Percentiles rank a stretch among this genome's conserved stretches.
phyloP scores from a whole-genome alignment of 2,797 vertebrate genomes.

The Brotogeris chrysoptera region DNA sequence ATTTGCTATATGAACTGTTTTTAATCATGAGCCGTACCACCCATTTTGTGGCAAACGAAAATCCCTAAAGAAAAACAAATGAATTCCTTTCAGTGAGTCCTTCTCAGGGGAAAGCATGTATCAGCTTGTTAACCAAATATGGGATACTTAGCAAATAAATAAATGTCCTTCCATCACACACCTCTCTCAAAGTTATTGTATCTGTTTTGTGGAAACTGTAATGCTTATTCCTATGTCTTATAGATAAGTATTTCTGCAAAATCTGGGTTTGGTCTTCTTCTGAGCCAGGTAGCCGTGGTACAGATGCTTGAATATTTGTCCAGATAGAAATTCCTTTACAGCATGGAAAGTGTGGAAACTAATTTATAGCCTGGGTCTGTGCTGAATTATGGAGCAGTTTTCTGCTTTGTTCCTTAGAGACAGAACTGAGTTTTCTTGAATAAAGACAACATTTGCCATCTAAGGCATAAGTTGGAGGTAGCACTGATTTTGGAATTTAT shows the following conservation, averaged over 20 bases:
- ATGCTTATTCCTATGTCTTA: background rate
- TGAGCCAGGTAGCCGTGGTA: background rate
- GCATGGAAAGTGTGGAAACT: background rate
- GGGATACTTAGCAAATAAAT: background rate
- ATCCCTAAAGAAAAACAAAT: conserved; percentile 1
- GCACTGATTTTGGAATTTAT: background rate
- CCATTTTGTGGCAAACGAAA: conserved; percentile 21
- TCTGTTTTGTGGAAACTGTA: background rate
- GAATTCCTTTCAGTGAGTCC: background rate
- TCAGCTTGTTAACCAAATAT: background rate
- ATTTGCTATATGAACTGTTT: conserved; percentile 28
- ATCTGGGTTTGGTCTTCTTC: background rate
- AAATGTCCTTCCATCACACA: background rate
- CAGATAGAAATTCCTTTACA: background rate
- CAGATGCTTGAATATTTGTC: background rate
- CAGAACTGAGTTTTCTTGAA: background rate
- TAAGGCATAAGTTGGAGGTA: background rate
- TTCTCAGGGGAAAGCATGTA: background rate
- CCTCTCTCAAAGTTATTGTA: background rate
- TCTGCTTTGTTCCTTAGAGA: background rate
- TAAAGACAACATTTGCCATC: background rate
- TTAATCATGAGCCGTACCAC: background rate
- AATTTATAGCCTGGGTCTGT: background rate
- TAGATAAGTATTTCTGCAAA: background rate
- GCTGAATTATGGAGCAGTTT: background rate